Evolutionary conservation across 2,888 invertebrate species (phyloP).

Genomic region (Melangyna quadrimaculata): DNA sequence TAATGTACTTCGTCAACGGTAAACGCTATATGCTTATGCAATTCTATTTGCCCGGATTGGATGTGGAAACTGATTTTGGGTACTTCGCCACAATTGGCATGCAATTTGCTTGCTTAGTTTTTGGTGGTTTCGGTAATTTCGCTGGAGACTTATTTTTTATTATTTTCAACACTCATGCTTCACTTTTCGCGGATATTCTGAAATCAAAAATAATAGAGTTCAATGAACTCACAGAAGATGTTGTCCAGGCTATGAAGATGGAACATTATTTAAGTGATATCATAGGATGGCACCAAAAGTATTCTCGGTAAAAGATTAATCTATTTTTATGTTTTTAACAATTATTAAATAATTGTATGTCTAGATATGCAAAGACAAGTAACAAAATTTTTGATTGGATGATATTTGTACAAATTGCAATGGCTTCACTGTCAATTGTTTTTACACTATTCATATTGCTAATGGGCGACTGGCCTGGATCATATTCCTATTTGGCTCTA

Average conservation of each 20-base stretch:
- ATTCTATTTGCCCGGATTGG: slow-evolving; percentile 73
- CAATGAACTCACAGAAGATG: slow-evolving; percentile 51
- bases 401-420: slow-evolving; percentile 67
- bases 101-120: slow-evolving; percentile 59
- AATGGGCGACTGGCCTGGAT: slow-evolving; percentile 73
- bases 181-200: slow-evolving; percentile 73
- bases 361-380: neutral
- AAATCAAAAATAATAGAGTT: slow-evolving; percentile 70
- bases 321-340: neutral
- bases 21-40: slow-evolving; percentile 70
- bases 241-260: neutral
- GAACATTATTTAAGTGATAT: slow-evolving; percentile 60
- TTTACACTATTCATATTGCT: slow-evolving; percentile 73
- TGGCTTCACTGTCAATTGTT: slow-evolving; percentile 70
- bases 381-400: slow-evolving; percentile 26
- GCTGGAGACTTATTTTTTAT: slow-evolving; percentile 73
- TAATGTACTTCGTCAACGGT: slow-evolving; percentile 30
- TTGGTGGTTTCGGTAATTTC: slow-evolving; percentile 73
- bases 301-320: slow-evolving; percentile 6
- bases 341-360: neutral
- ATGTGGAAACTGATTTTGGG: slow-evolving; percentile 68
- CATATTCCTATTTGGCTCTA: slow-evolving; percentile 71
- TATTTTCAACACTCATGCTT: slow-evolving; percentile 67
- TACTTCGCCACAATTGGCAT: slow-evolving; percentile 59
- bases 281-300: slow-evolving; percentile 73